phyloP scores from a whole-genome alignment of 2,888 invertebrate genomes.

The Agrochola lychnidis region DNA sequence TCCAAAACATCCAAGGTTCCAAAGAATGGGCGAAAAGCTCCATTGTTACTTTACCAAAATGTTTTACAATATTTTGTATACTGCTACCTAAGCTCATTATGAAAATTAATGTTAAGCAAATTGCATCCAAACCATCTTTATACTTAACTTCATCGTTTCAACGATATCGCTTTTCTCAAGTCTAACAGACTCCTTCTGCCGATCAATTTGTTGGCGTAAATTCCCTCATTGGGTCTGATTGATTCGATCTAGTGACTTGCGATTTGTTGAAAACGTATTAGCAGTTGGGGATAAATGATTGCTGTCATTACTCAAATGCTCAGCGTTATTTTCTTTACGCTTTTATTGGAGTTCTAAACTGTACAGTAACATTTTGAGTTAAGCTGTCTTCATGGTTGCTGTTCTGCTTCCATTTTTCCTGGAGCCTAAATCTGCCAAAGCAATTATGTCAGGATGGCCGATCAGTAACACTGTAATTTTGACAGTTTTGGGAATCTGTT shows the following conservation, averaged over 20 bases:
- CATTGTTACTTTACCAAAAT: not conserved
- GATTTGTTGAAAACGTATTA: conserved; percentile 62
- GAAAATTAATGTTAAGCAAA: not conserved
- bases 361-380: not conserved
- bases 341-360: conserved; percentile 29
- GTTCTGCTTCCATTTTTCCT: not conserved
- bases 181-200: conserved; percentile 17
- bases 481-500: no score
- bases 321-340: conserved; percentile 37
- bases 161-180: not conserved
- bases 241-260: conserved; percentile 64
- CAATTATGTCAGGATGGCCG: not conserved
- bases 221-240: conserved; percentile 60
- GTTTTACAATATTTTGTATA: not conserved
- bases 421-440: not conserved
- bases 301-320: conserved; percentile 53
- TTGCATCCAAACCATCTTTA: not conserved
- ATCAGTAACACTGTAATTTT: not conserved
- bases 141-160: not conserved
- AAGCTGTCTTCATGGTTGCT: not conserved
- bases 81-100: not conserved
- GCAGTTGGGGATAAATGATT: conserved; percentile 59
- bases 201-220: conserved; percentile 59
- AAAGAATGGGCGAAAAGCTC: not conserved
- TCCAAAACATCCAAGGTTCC: not conserved